phyloP scores from a whole-genome alignment of 2,113 vertebrate genomes.

The Lamprologus speciosus region DNA sequence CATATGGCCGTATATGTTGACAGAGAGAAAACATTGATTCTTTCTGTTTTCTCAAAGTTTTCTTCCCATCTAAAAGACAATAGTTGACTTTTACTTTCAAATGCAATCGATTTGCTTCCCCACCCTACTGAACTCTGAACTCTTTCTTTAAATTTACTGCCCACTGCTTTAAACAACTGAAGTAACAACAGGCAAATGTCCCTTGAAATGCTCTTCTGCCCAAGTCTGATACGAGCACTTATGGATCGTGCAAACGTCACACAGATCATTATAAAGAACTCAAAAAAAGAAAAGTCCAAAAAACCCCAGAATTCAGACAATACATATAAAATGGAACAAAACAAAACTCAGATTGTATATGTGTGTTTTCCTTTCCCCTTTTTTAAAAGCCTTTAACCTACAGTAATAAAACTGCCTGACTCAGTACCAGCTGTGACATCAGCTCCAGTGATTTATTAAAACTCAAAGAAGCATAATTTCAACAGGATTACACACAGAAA shows the following conservation, averaged over 20 bases:
- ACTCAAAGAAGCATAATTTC: background rate
- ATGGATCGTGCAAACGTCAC: background rate
- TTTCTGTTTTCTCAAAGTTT: background rate
- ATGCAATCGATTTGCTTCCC: background rate
- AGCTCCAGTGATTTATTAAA: background rate
- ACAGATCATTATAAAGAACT: background rate
- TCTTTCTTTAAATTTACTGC: background rate
- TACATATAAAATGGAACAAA: background rate
- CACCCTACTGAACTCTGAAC: background rate
- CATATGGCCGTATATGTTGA: background rate
- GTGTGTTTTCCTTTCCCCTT: background rate
- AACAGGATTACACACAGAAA: background rate
- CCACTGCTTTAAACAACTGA: background rate
- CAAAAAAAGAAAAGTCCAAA: background rate
- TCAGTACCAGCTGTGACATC: background rate
- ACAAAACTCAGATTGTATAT: background rate
- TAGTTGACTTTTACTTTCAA: background rate
- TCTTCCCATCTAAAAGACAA: background rate
- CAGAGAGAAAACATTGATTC: background rate
- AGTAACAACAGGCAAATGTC: background rate
- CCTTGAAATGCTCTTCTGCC: background rate
- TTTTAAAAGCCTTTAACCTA: background rate
- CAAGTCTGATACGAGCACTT: background rate
- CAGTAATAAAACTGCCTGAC: background rate
- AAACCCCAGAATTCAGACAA: fast-evolving